Base-by-base conservation (phyloP, 53 echinoderm and acorn worm genomes). In the Crossaster papposus region DNA sequence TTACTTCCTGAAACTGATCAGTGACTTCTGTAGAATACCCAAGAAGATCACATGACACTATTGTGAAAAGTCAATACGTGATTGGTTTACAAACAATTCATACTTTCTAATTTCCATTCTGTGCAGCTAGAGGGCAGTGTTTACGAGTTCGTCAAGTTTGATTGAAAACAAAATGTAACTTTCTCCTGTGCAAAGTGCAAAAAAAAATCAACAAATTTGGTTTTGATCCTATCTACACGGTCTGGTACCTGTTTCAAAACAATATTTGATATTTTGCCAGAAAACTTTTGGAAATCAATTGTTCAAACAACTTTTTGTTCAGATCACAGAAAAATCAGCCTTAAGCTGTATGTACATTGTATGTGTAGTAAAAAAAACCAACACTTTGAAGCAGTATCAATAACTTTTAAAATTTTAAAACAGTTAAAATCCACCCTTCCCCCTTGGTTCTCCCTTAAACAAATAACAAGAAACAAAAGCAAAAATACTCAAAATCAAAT, bases 1-100 rank as follows among this genome's bases (percentile, higher is more conserved):
- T 74, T 74, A 74, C 75, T 74, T 74, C 75, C 75, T 74, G 75
- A 74, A 74, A 74, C 75, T 22, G 0, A 30, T 68, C 33, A 36
- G 15, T 14, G 20, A 74, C 75, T 33, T 44, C 44, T 33, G 33
- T 36, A 10, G 13, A 1, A 74, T 4, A 17, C 35, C 1, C 36
- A 17, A 10, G 14, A 15, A 35, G 14, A 18, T 33, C 34, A 71
- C 14, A 74, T 34, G 17, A 74, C 75, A 74, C 22, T 14, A 33
- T 11, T 35, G 75, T n/a, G n/a, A n/a, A n/a, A n/a, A n/a, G n/a
- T 33, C 68, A 68, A 4, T 10, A 26, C 28, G 17, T 68, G 58
- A 23, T 68, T n/a, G n/a, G 17, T 24, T 24, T 68, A 68, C 68
- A 68, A 68, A 34, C 3, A 34, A 35, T 34, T 71, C 29, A 3